Evolutionary conservation across 2,888 invertebrate genomes (phyloP).

Genomic region (Drosophila neotestacea): DNA sequence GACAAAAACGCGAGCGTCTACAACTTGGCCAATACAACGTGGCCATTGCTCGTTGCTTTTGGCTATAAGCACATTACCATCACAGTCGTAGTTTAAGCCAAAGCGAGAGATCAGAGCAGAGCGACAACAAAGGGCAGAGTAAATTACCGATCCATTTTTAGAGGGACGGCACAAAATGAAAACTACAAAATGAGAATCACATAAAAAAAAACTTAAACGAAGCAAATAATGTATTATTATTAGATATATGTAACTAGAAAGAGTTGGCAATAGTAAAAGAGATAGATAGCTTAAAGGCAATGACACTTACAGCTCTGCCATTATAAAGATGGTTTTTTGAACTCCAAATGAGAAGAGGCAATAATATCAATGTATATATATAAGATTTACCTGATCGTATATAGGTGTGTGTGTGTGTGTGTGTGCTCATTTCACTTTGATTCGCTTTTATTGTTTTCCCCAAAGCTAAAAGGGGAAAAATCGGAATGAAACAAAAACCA

Average conservation of each 20-base stretch:
- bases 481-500: slow-evolving; percentile 32
- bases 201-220: slow-evolving; percentile 34
- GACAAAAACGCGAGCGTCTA: slow-evolving; percentile 71
- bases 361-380: slow-evolving; percentile 1
- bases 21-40: slow-evolving; percentile 78
- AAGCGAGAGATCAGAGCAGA: slow-evolving; percentile 29
- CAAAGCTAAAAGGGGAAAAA: slow-evolving; percentile 18
- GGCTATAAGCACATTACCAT: slow-evolving; percentile 55
- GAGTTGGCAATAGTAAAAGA: slow-evolving; percentile 7
- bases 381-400: slow-evolving; percentile 5
- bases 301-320: slow-evolving; percentile 50
- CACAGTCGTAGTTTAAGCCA: slow-evolving; percentile 12
- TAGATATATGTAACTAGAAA: slow-evolving; percentile 40
- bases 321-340: slow-evolving; percentile 10
- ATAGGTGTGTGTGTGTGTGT: slow-evolving; percentile 10
- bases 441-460: slow-evolving; percentile 44
- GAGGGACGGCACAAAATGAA: slow-evolving; percentile 48
- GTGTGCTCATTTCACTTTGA: slow-evolving; percentile 38
- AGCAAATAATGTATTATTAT: slow-evolving; percentile 61
- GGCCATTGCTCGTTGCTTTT: slow-evolving; percentile 54
- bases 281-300: slow-evolving; percentile 39
- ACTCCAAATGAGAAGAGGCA: slow-evolving; percentile 4
- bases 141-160: slow-evolving; percentile 14
- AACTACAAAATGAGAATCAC: slow-evolving; percentile 68
- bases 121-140: slow-evolving; percentile 33